phyloP scores from a whole-genome alignment of 1,140 invertebrate species.

The Drosophila ogumai region DNA sequence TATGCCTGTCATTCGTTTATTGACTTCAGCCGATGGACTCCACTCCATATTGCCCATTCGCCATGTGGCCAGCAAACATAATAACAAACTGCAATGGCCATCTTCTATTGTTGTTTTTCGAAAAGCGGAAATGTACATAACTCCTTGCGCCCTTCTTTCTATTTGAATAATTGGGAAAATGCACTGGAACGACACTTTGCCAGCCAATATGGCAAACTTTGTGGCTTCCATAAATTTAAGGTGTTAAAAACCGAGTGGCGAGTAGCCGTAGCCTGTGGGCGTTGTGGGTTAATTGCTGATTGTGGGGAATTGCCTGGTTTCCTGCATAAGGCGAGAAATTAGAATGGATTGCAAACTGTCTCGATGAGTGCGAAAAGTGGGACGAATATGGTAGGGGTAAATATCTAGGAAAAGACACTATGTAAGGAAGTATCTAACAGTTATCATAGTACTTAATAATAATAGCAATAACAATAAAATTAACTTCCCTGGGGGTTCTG shows the following conservation, averaged over 20 bases:
- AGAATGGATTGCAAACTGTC: slow-evolving; percentile 38
- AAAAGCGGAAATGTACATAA: slow-evolving; percentile 63
- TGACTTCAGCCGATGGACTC: slow-evolving; percentile 50
- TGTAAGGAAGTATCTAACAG: not conserved
- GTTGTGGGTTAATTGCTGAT: slow-evolving; percentile 68
- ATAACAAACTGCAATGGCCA: slow-evolving; percentile 59
- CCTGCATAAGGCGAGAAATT: slow-evolving; percentile 21
- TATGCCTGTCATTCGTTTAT: slow-evolving; percentile 59
- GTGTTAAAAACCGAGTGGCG: slow-evolving; percentile 50
- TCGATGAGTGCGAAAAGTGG: slow-evolving; percentile 13
- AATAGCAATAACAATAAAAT: slow-evolving; percentile 5
- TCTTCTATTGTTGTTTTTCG: slow-evolving; percentile 50
- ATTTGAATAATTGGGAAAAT: slow-evolving; percentile 10
- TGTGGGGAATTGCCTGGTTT: slow-evolving; percentile 43
- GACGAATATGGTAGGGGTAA: slow-evolving; percentile 10
- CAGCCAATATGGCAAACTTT: slow-evolving; percentile 49
- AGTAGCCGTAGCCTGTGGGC: slow-evolving; percentile 9
- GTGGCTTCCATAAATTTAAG: slow-evolving; percentile 51
- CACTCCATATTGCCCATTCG: slow-evolving; percentile 58
- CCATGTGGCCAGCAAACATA: slow-evolving; percentile 65
- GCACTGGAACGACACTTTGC: slow-evolving; percentile 24
- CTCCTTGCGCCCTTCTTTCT: slow-evolving; percentile 21
- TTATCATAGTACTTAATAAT: slow-evolving; percentile 11
- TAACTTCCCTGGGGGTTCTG: not conserved
- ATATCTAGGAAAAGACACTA: not conserved